Evolutionary conservation across 2,113 vertebrate species (phyloP).

Genomic region (Patagioenas fasciata): DNA sequence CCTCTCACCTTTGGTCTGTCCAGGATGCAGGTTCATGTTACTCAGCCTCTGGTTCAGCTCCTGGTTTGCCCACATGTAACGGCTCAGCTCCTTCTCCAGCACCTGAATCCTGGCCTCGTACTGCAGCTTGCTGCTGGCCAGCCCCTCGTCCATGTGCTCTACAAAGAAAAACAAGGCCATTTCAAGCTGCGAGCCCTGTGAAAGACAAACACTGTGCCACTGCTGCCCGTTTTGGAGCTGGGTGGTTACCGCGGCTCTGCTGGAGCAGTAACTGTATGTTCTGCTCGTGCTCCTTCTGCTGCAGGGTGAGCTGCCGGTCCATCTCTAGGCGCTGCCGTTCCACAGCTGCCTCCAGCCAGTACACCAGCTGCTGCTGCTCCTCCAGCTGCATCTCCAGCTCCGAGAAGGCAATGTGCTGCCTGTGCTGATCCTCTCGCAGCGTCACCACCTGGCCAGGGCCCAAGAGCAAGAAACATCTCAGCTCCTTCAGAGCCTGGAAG

Average conservation of each 20-base stretch:
- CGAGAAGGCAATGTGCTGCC: constrained; percentile 87
- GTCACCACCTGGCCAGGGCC: constrained; percentile 87
- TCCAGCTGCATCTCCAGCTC: constrained; percentile 94
- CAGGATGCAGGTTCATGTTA: constrained; percentile 65
- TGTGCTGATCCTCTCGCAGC: constrained; percentile 93
- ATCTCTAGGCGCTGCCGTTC: constrained; percentile 91
- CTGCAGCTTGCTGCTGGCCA: constrained; percentile 88
- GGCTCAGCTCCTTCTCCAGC: constrained; percentile 88
- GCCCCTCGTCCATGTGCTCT: constrained; percentile 92
- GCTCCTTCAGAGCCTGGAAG: background rate
- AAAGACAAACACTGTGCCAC: background rate
- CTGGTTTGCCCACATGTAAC: constrained; percentile 83
- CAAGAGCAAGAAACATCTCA: background rate
- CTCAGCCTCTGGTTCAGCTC: constrained; percentile 85
- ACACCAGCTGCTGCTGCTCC: constrained; percentile 88
- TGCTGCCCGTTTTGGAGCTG: background rate
- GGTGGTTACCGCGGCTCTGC: constrained; percentile 85
- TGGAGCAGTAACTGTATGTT: constrained; percentile 89
- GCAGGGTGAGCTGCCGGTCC: constrained; percentile 91
- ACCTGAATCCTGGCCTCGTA: constrained; percentile 88
- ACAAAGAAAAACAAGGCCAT: background rate
- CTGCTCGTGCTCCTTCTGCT: constrained; percentile 95
- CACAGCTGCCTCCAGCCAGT: constrained; percentile 90
- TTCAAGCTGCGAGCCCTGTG: background rate
- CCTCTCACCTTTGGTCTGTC: constrained; percentile 79